phyloP scores from a whole-genome alignment of 2,113 vertebrate genomes.

The Mustelus asterias region DNA sequence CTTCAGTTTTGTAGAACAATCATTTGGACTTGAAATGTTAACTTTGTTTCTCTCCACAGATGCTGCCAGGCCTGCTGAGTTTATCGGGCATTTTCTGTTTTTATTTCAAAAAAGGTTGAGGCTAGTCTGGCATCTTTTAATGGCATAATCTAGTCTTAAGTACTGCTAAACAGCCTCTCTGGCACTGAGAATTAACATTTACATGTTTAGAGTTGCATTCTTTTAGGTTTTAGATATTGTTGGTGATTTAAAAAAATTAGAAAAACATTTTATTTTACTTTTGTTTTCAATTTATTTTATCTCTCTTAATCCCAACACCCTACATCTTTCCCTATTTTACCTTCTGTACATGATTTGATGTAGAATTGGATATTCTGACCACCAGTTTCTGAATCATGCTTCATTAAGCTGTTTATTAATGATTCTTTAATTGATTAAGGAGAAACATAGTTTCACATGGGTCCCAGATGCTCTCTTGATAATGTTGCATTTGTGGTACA shows the following conservation, averaged over 20 bases:
- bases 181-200: neutral
- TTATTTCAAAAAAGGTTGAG: neutral
- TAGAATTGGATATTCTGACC: neutral
- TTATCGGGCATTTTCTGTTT: too few relatives aligned
- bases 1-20: too few relatives aligned
- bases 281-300: neutral
- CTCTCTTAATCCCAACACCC: neutral
- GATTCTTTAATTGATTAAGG: neutral
- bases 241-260: neutral
- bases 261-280: neutral
- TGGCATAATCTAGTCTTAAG: neutral
- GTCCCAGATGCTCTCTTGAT: neutral
- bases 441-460: neutral
- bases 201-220: neutral
- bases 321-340: neutral
- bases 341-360: neutral
- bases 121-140: neutral
- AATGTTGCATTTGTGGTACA: neutral
- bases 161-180: too few relatives aligned
- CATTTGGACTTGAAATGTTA: too few relatives aligned
- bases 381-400: neutral
- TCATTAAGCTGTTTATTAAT: neutral
- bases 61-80: too few relatives aligned
- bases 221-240: neutral
- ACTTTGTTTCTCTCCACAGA: too few relatives aligned